These are phyloP conservation scores for Bimastos eiseni DNA, from an alignment of 2,888 invertebrate species.

Conservation along the genomic window DNA sequence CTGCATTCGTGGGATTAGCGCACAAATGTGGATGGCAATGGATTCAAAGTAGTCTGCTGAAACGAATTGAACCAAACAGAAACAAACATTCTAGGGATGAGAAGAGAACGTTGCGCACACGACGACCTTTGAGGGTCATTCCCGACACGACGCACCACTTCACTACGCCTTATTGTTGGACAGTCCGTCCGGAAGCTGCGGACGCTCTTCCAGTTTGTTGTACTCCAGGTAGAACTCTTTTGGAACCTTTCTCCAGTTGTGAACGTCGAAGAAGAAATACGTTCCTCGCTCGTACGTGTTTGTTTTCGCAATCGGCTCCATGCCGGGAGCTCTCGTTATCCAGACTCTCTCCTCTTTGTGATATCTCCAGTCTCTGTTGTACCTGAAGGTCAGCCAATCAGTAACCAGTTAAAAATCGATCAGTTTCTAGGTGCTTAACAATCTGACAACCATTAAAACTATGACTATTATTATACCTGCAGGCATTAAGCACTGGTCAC, in stretches of 20 bases:
- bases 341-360: constrained; percentile 98
- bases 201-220: constrained; percentile 94
- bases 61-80: constrained; percentile 6
- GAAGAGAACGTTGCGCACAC: constrained; percentile 4
- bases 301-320: constrained; percentile 91
- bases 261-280: constrained; percentile 98
- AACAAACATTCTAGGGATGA: constrained; percentile 3
- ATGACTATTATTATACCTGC: not conserved
- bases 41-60: constrained; percentile 6
- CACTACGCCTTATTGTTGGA: constrained; percentile 21
- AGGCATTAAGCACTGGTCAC: no score
- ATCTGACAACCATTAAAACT: not conserved
- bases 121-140: not conserved
- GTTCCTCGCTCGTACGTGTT: constrained; percentile 95
- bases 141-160: not conserved
- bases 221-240: constrained; percentile 98
- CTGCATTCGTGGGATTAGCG: not conserved
- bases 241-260: constrained; percentile 97
- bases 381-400: constrained; percentile 68
- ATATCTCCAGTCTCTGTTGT: constrained; percentile 98
- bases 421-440: not conserved
- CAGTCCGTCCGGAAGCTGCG: constrained; percentile 61
- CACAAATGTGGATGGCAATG: not conserved
- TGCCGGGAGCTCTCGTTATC: constrained; percentile 95
- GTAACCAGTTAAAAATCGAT: not conserved